Base-by-base conservation (phyloP, 2,888 invertebrate species). In the Drosophila neonasuta region DNA sequence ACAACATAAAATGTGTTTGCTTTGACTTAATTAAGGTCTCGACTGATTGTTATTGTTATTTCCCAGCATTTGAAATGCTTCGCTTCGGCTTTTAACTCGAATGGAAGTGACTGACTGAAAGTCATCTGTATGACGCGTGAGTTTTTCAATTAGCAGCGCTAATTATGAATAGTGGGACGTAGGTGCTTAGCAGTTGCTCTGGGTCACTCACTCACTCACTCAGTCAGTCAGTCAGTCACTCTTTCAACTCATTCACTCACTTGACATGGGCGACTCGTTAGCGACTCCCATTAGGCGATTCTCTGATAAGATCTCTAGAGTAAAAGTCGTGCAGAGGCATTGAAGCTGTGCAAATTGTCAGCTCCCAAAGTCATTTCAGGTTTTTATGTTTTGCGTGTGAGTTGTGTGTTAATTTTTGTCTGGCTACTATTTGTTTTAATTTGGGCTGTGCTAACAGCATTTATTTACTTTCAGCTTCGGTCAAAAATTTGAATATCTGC, bases 71-170 rank as follows among this genome's bases (percentile, higher is more conserved):
- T 24, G 24, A 24, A 24, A 24, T 24, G 24, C 24, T 24, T 24
- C 24, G 24, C 24, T 24, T 24, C 24, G 24, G 5, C 24, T 24
- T 24, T 24, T 24, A 24, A 24, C 24, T 24, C 24, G 24, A 24
- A 24, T 24, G 24, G 24, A 24, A 24, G 24, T 24, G 24, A 24
- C 24, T 24, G 24, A 49, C 44, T 41, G 49, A 30, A 49, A 57
- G 39, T 39, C 41, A 48, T n/a, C 24, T 24, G 9, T 42, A 30
- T 68, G 69, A 78, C 67, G 74, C 77, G 74, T 74, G 67, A 71
- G 64, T 65, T 74, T 80, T 80, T 80, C 81, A 74, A 80, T 79
- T 80, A 77, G 71, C 67, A 71, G 61, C 73, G 71, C 66, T 88
- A 88, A 85, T 87, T 74, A 77, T 58, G 32, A 49, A 29, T 74